phyloP scores from a whole-genome alignment of 1,140 invertebrate species.

The Brachionus angularis region DNA sequence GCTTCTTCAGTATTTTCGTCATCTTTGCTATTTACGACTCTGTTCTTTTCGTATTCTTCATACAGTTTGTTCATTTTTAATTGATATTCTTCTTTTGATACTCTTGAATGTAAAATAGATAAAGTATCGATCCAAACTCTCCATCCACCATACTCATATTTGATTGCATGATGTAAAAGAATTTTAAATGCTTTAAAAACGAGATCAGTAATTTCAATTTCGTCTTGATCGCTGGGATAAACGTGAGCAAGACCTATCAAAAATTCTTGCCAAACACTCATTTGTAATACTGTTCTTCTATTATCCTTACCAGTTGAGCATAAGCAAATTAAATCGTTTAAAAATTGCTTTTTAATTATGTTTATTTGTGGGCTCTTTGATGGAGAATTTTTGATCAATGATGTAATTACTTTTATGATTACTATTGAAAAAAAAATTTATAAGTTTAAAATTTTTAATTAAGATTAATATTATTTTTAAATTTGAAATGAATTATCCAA shows the following conservation, averaged over 20 bases:
- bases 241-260: slow-evolving; percentile 96
- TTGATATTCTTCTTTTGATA: slow-evolving; percentile 34
- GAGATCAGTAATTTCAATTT: slow-evolving; percentile 84
- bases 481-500: no score
- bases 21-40: neutral
- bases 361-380: slow-evolving; percentile 81
- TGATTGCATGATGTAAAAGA: slow-evolving; percentile 96
- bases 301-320: slow-evolving; percentile 25
- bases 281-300: slow-evolving; percentile 84
- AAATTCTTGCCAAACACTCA: slow-evolving; percentile 99
- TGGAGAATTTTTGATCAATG: slow-evolving; percentile 89
- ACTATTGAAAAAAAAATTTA: neutral
- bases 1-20: no score
- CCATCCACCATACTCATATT: slow-evolving; percentile 99
- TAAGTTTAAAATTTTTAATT: no score
- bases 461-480: no score
- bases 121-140: slow-evolving; percentile 98
- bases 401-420: slow-evolving; percentile 88
- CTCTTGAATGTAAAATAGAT: slow-evolving; percentile 98
- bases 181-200: slow-evolving; percentile 94
- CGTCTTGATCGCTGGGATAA: slow-evolving; percentile 51
- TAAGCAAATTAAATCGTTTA: slow-evolving; percentile 54
- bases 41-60: slow-evolving; percentile 23
- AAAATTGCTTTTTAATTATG: slow-evolving; percentile 85
- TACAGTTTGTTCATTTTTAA: slow-evolving; percentile 27